These are phyloP conservation scores for Desmodus rotundus DNA, from an alignment of 2,113 vertebrate genomes.

Conservation along the genomic window DNA sequence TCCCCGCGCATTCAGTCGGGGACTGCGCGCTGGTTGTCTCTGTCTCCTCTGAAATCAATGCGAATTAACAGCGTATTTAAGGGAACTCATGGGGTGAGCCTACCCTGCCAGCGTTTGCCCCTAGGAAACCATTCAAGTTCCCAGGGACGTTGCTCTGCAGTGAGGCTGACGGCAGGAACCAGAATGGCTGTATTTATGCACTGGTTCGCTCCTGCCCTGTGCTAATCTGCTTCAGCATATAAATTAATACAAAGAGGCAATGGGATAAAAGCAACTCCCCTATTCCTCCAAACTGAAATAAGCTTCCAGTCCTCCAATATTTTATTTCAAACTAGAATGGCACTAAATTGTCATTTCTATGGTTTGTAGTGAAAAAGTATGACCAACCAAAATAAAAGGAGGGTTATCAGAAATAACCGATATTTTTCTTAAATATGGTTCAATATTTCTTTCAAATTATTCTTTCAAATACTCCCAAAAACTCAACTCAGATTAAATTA, in stretches of 20 bases:
- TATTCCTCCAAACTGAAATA: slow-evolving; percentile 63
- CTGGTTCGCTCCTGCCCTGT: slow-evolving; percentile 48
- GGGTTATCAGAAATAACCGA: neutral
- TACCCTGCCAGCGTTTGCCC: neutral
- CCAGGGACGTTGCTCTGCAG: slow-evolving; percentile 18
- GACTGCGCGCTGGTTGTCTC: neutral
- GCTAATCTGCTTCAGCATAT: slow-evolving; percentile 60
- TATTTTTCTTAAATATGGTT: neutral
- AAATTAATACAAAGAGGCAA: slow-evolving; percentile 46
- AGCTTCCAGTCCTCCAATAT: slow-evolving; percentile 20
- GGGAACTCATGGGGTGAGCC: slow-evolving; percentile 6
- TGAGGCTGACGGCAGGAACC: neutral
- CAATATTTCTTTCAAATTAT: slow-evolving; percentile 13
- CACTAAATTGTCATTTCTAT: slow-evolving; percentile 16
- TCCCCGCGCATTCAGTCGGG: neutral
- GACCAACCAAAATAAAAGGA: neutral
- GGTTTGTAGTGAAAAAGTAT: neutral
- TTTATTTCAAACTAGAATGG: slow-evolving; percentile 37
- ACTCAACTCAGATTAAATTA: slow-evolving; percentile 24
- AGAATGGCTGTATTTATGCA: neutral
- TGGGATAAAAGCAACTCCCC: slow-evolving; percentile 44
- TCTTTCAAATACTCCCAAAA: slow-evolving; percentile 58
- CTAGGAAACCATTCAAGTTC: slow-evolving; percentile 17
- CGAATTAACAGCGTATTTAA: slow-evolving; percentile 4
- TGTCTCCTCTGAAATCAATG: slow-evolving; percentile 31